These are phyloP conservation scores for Hypselothyrea guttata DNA, from an alignment of 2,888 invertebrate genomes.

Conservation along the genomic window DNA sequence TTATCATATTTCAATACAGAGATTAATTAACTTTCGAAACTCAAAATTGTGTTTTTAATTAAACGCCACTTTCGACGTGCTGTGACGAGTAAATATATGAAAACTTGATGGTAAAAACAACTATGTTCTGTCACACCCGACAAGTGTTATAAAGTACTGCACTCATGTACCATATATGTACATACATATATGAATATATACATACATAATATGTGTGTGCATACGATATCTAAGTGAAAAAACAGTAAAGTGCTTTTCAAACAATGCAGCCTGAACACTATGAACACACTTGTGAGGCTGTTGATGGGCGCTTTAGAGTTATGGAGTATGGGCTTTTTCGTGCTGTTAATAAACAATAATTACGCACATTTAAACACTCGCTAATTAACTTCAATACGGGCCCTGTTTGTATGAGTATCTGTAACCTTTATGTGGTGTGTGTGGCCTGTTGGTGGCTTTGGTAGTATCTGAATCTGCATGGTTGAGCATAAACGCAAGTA, in stretches of 20 bases:
- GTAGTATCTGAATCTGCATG: slow-evolving; percentile 22
- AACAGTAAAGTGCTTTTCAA: slow-evolving; percentile 7
- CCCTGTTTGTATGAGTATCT: slow-evolving; percentile 3
- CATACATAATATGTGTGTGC: too few relatives aligned
- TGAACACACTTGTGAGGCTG: slow-evolving; percentile 21
- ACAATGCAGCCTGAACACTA: slow-evolving; percentile 15
- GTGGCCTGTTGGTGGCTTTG: slow-evolving; percentile 25
- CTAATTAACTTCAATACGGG: slow-evolving; percentile 59
- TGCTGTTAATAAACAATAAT: slow-evolving; percentile 72
- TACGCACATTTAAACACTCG: slow-evolving; percentile 68
- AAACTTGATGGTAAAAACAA: neutral
- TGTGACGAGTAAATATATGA: too few relatives aligned
- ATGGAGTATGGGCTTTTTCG: slow-evolving; percentile 18
- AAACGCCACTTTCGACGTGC: too few relatives aligned
- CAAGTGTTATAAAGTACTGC: neutral
- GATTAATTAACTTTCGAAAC: too few relatives aligned
- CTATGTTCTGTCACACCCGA: neutral
- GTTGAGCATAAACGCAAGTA: slow-evolving; percentile 17
- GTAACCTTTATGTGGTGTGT: slow-evolving; percentile 11
- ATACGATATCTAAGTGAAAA: too few relatives aligned
- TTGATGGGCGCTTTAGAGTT: slow-evolving; percentile 30
- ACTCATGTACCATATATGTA: neutral
- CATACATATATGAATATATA: too few relatives aligned
- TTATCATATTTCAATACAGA: too few relatives aligned
- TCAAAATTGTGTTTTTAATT: too few relatives aligned